Conservation (phyloP, 2,888 invertebrate species). For the Philhelius pedissequus region DNA sequence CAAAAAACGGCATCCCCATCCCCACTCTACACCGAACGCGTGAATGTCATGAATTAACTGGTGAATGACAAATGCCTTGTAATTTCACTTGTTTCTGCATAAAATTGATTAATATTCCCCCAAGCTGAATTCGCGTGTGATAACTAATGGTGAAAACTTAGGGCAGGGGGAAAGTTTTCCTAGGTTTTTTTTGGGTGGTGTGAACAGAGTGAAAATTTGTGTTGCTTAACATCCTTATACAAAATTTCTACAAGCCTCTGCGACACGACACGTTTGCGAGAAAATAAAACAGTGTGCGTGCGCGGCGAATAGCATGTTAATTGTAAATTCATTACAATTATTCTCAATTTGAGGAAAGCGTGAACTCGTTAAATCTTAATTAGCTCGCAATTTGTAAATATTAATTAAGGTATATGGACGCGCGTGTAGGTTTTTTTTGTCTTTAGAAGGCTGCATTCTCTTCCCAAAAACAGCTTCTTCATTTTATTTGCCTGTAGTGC, state of each 20-base stretch:
- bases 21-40: neutral
- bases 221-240: neutral
- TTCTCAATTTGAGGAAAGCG: slow-evolving; percentile 3
- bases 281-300: no score
- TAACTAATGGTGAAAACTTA: neutral
- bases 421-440: no score
- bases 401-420: neutral
- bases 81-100: slow-evolving; percentile 21
- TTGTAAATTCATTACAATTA: slow-evolving; percentile 16
- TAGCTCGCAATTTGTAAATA: neutral
- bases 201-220: neutral
- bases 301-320: neutral
- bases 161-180: neutral
- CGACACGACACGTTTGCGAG: neutral
- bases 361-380: slow-evolving; percentile 1
- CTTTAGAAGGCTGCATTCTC: no score
- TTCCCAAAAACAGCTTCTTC: no score
- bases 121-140: neutral
- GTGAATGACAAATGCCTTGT: slow-evolving; percentile 18
- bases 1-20: neutral
- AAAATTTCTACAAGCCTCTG: neutral
- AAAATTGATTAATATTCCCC: slow-evolving; percentile 19
- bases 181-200: neutral
- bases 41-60: slow-evolving; percentile 10
- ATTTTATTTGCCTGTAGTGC: no score